Percentiles rank a stretch among this genome's conserved stretches.
These are phyloP conservation scores for Haplochromis burtoni DNA, from an alignment of 2,113 vertebrate genomes.

Conservation along the genomic window DNA sequence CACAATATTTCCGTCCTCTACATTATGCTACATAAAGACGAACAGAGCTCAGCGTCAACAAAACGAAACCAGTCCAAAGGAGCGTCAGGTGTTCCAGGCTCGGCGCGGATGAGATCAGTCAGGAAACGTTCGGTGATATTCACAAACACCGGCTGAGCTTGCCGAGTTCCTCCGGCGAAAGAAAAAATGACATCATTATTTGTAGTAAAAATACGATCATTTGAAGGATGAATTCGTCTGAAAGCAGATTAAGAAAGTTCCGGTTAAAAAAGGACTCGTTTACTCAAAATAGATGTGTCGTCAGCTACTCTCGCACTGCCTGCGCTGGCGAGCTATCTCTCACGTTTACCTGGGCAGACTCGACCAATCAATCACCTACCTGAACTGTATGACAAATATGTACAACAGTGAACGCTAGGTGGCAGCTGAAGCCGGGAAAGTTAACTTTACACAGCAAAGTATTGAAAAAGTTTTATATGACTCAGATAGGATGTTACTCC, in stretches of 20 bases:
- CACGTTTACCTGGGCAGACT: neutral
- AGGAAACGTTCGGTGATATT: neutral
- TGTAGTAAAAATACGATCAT: neutral
- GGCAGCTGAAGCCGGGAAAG: slow-evolving; percentile 18
- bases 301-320: slow-evolving; percentile 29
- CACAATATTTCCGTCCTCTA: neutral
- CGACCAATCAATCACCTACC: slow-evolving; percentile 39
- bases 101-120: neutral
- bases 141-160: neutral
- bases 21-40: neutral
- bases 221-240: neutral
- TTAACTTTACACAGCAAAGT: neutral
- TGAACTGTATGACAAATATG: neutral
- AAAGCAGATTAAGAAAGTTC: neutral
- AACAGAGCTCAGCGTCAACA: neutral
- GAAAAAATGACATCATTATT: neutral
- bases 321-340: slow-evolving; percentile 61
- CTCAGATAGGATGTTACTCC: neutral
- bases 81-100: neutral
- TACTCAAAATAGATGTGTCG: neutral
- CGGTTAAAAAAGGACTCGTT: neutral
- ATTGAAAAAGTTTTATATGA: neutral
- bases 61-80: neutral
- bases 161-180: neutral
- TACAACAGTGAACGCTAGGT: slow-evolving; percentile 17